These are phyloP conservation scores for Spicauda simplicius DNA, from an alignment of 2,888 invertebrate genomes.

Conservation along the genomic window DNA sequence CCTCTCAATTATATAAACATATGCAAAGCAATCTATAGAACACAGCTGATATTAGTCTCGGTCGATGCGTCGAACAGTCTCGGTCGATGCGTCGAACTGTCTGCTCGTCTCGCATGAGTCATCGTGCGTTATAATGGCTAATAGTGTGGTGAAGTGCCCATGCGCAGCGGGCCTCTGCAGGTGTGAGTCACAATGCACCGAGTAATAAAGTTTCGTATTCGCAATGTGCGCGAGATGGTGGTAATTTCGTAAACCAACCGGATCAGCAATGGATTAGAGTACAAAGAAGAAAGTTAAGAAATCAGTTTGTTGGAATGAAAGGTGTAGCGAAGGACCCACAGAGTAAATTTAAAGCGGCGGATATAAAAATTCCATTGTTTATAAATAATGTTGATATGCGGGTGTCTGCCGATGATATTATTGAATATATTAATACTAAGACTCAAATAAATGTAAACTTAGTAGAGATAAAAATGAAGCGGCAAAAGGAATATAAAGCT, in stretches of 20 bases:
- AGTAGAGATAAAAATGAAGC: conserved; percentile 1
- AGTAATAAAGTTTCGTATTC: conserved; percentile 1
- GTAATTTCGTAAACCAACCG: not conserved
- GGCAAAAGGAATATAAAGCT: too few relatives aligned
- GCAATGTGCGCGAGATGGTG: not conserved
- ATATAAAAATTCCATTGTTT: conserved; percentile 3
- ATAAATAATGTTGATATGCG: conserved; percentile 1
- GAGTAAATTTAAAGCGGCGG: conserved; percentile 9
- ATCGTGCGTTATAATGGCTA: too few relatives aligned
- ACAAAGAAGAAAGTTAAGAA: conserved; percentile 7
- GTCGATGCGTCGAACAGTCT: too few relatives aligned
- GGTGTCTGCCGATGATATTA: not conserved
- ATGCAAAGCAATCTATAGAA: too few relatives aligned
- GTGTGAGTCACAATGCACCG: conserved; percentile 3
- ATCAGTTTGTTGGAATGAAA: conserved; percentile 7
- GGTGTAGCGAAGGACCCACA: conserved; percentile 1
- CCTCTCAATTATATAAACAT: too few relatives aligned
- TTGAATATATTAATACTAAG: not conserved
- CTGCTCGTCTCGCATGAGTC: too few relatives aligned
- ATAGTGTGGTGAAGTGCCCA: too few relatives aligned
- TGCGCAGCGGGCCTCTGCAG: too few relatives aligned
- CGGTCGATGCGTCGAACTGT: too few relatives aligned
- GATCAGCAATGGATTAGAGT: conserved; percentile 10
- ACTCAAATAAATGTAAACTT: not conserved
- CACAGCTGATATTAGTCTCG: too few relatives aligned